Evolutionary conservation across 2,888 invertebrate species (phyloP).

Genomic region (Entomobrya multifasciata): DNA sequence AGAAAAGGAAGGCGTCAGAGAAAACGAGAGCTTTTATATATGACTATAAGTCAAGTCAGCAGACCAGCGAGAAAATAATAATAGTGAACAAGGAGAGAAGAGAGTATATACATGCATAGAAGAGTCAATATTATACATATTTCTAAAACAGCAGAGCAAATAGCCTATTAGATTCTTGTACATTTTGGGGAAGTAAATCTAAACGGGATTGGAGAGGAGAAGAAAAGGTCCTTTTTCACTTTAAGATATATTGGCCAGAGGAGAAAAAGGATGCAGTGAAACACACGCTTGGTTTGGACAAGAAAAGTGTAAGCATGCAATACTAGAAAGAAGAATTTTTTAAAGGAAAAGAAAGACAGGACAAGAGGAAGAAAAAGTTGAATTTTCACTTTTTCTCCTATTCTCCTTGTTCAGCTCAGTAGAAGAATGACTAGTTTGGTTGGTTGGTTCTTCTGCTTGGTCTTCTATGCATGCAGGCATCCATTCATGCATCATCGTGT

Average conservation of each 20-base stretch:
- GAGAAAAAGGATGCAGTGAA: no score
- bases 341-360: not conserved
- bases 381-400: not conserved
- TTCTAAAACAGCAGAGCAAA: not conserved
- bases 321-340: not conserved
- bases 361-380: not conserved
- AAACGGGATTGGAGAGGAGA: not conserved
- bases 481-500: constrained; percentile 44
- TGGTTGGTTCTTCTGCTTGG: constrained; percentile 11
- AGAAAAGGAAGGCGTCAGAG: constrained; percentile 34
- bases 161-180: not conserved
- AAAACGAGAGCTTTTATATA: no score
- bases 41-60: constrained; percentile 25
- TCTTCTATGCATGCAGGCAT: constrained; percentile 6
- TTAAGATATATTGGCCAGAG: no score
- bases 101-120: not conserved
- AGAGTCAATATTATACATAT: not conserved
- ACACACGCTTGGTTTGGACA: not conserved
- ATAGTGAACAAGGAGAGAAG: not conserved
- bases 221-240: not conserved
- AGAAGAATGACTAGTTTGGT: not conserved
- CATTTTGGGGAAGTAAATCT: not conserved
- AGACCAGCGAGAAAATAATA: constrained; percentile 19
- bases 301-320: not conserved
- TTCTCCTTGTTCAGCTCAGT: not conserved